phyloP scores from a whole-genome alignment of 2,888 invertebrate genomes.

The Metalampra italica region DNA sequence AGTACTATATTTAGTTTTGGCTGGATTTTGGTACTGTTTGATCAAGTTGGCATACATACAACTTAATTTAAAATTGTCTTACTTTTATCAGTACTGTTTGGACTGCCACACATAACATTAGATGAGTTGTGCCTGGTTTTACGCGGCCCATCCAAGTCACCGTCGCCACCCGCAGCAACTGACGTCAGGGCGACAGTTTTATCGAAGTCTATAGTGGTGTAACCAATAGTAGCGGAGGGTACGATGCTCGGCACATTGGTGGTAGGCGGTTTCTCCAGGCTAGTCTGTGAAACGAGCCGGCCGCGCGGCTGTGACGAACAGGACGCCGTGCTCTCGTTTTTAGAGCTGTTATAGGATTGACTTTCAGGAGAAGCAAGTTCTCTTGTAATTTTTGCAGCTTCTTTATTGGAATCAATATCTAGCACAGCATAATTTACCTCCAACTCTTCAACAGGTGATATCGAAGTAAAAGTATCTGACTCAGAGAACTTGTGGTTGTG shows the following conservation, averaged over 20 bases:
- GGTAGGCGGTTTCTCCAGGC: conserved; percentile 44
- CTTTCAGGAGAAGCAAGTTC: conserved; percentile 51
- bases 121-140: conserved; percentile 91
- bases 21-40: background rate
- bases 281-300: conserved; percentile 53
- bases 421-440: conserved; percentile 88
- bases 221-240: conserved; percentile 82
- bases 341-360: conserved; percentile 48
- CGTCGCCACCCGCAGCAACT: conserved; percentile 83
- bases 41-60: background rate
- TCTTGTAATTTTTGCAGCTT: conserved; percentile 33
- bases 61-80: conserved; percentile 20
- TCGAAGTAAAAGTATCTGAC: conserved; percentile 62
- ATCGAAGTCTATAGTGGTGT: conserved; percentile 96
- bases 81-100: conserved; percentile 45
- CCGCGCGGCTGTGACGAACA: conserved; percentile 46
- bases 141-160: conserved; percentile 85
- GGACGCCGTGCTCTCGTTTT: conserved; percentile 50
- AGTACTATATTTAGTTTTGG: background rate
- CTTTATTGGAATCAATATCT: conserved; percentile 83
- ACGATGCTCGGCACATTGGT: conserved; percentile 58
- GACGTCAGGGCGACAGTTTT: conserved; percentile 94
- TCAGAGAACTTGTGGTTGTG: conserved; percentile 59
- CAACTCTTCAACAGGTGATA: conserved; percentile 61
- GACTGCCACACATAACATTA: conserved; percentile 74